Evolutionary conservation across 1,140 invertebrate genomes (phyloP).

Genomic region (Drosophila pseudoananassae): DNA sequence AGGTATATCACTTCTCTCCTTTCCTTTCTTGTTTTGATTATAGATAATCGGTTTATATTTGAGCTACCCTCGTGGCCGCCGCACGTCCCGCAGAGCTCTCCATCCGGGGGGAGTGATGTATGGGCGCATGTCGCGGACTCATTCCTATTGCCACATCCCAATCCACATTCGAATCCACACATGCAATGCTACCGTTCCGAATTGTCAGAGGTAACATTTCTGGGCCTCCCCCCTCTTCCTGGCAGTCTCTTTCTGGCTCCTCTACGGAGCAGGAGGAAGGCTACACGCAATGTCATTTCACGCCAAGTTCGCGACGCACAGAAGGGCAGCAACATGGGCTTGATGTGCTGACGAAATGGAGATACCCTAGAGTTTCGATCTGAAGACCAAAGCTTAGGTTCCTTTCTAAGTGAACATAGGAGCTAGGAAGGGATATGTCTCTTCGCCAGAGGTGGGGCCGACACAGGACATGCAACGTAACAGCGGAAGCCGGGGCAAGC

Average conservation of each 20-base stretch:
- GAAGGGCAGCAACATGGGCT: neutral
- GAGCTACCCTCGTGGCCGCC: constrained; percentile 8
- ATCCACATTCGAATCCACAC: constrained; percentile 30
- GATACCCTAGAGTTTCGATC: constrained; percentile 1
- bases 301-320: constrained; percentile 56
- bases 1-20: no score
- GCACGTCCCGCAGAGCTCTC: neutral
- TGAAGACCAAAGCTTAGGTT: neutral
- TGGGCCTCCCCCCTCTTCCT: neutral
- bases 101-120: constrained; percentile 39
- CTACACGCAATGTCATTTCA: constrained; percentile 77
- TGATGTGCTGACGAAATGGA: neutral
- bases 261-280: constrained; percentile 38
- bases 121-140: constrained; percentile 30
- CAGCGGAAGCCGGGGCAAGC: constrained; percentile 68
- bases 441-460: constrained; percentile 13
- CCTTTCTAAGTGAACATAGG: neutral
- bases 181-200: constrained; percentile 67
- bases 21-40: no score
- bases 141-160: constrained; percentile 17
- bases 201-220: constrained; percentile 24
- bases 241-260: constrained; percentile 8
- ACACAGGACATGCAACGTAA: constrained; percentile 60
- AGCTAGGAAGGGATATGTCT: constrained; percentile 3
- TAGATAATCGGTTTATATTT: neutral